Base-by-base conservation (phyloP, 1,140 invertebrate species). In the Homalodisca vitripennis region DNA sequence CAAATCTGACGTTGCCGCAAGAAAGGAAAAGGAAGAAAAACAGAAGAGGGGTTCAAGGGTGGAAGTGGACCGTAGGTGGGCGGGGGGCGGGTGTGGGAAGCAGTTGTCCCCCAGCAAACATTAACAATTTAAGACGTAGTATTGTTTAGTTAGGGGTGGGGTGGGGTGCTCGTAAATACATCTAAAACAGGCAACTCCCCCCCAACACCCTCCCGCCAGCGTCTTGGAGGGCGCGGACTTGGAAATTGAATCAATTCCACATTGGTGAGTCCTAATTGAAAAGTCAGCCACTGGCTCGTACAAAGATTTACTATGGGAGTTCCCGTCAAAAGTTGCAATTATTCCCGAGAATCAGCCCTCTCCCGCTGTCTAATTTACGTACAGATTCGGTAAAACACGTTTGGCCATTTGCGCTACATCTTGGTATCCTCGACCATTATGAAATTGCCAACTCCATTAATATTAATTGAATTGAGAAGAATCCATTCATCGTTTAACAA, bases 221-320 rank as follows among this genome's bases (percentile, higher is more conserved):
- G 27, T 22, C 20, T 17, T 22, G 55, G 55, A 34, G 29, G 62
- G 31, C 13, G 57, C 13, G 6, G 57, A 62, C 57, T 62, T 62
- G 57, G 57, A 64, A 64, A 64, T 64, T 64, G 62, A 64, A 64
- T 64, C 62, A 64, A 64, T 64, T 64, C 62, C 62, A 20, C 62
- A 64, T 64, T 64, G 62, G 62, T 64, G 62, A 30, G n/a, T 12
- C 31, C 62, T 64, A 64, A 64, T 64, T 64, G 62, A 64, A 64
- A 64, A 64, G 55, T 60, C 55, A 60, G 6, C 34, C 34, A 41
- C 34, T 41, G 34, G 34, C 34, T 41, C 34, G 34, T 6, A 17
- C 17, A 10, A 17, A 41, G 34, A 41, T 41, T 41, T 41, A 41
- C 34, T 41, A 41, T 6, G 34, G 6, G 17, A 41, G 34, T 41